Base-by-base conservation (phyloP, 2,888 invertebrate genomes). In the Brachypterus glaber region DNA sequence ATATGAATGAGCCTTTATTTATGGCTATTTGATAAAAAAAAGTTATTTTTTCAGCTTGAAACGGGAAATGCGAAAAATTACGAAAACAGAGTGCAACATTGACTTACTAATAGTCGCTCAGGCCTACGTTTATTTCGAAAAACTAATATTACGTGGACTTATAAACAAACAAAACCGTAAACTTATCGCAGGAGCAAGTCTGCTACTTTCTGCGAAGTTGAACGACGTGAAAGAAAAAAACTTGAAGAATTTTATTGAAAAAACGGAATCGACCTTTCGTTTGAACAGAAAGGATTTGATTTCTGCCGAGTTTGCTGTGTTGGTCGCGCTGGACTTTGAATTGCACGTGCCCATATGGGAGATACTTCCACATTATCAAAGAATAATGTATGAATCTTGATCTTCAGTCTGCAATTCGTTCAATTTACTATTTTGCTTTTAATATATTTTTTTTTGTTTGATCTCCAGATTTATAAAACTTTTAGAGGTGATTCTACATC, bases 91-190 rank as follows among this genome's bases (percentile, higher is more conserved):
- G 63, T 78, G 77, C 52, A 81, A 83, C 41, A 74, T 76, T 34
- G 96, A 97, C 68, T 70, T 93, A 41, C 70, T 95, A 43, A 91
- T 91, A 1, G 87, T 97, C 12, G 95, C 97, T 12, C 92, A 93
- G 63, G 88, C 95, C 0, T 96, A 92, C 60, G 96, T 96, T n/a
- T 97, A 92, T 68, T 97, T 96, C 66, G 97, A 98, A 64, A 93
- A 93, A 63, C 71, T 97, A 37, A 92, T 97, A 51, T 71, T 95
- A 34, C 85, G 86, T 48, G 85, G 87, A 59, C 70, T 93, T 42
- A 89, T 97, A 34, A 93, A 91, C 58, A 98, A 97, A 66, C 82
- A 82, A 59, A 97, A 97, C 61, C 76, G 97, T 30, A 97, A 96
- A 67, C 70, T 93, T 40, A 93, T 93, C 62, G 95, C 96, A 11